Conservation (phyloP, 2,888 invertebrate species). For the Laspeyria flexula region DNA sequence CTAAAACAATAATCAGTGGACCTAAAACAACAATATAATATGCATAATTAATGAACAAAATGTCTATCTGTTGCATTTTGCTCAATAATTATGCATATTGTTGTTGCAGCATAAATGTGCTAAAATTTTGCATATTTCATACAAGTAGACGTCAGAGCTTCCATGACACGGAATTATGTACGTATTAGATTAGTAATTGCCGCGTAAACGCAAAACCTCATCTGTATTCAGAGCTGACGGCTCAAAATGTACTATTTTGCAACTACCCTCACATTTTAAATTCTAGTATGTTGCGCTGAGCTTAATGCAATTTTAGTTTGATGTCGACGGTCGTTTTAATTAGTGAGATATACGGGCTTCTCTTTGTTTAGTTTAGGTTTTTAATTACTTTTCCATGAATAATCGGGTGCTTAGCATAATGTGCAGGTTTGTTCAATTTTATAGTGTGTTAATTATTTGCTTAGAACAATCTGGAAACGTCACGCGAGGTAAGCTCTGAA, state of each 20-base stretch:
- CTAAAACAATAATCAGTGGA: slow-evolving; percentile 28
- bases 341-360: slow-evolving; percentile 13
- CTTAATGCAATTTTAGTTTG: slow-evolving; percentile 36
- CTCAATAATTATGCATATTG: too few relatives aligned
- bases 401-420: background rate
- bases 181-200: slow-evolving; percentile 64
- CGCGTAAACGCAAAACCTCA: slow-evolving; percentile 59
- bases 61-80: too few relatives aligned
- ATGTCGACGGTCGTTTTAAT: slow-evolving; percentile 27
- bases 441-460: too few relatives aligned
- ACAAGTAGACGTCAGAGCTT: slow-evolving; percentile 32
- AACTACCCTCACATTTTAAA: slow-evolving; percentile 34
- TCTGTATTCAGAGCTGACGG: slow-evolving; percentile 55
- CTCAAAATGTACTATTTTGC: slow-evolving; percentile 39
- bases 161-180: slow-evolving; percentile 55
- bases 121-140: slow-evolving; percentile 38
- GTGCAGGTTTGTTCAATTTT: background rate
- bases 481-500: too few relatives aligned
- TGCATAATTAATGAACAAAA: slow-evolving; percentile 50
- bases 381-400: background rate
- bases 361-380: background rate
- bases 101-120: too few relatives aligned
- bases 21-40: slow-evolving; percentile 23
- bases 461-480: too few relatives aligned
- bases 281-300: slow-evolving; percentile 21